Conservation (phyloP, 2,888 invertebrate genomes). For the Scrobipalpa atriplicella region DNA sequence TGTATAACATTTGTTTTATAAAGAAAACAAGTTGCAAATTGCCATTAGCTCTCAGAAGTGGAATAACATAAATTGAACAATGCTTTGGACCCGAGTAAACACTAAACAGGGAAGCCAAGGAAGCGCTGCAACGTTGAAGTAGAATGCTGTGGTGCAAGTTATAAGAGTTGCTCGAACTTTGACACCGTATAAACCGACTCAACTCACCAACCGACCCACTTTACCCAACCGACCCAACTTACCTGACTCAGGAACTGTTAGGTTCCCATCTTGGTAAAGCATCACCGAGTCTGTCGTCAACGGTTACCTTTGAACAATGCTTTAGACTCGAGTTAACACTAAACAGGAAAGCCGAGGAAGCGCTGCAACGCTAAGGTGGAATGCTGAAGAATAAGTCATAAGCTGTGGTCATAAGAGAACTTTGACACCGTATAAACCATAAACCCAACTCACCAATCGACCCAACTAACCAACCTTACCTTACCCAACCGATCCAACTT, state of each 20-base stretch:
- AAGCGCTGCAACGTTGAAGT: background rate
- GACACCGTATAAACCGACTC: no score
- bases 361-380: background rate
- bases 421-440: no score
- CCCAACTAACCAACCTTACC: no score
- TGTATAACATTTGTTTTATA: no score
- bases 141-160: background rate
- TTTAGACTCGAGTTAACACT: slow-evolving; percentile 18
- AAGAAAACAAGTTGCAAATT: slow-evolving; percentile 8
- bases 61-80: slow-evolving; percentile 10
- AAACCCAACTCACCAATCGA: no score
- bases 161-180: background rate
- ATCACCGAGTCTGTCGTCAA: no score
- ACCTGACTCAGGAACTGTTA: no score
- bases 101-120: slow-evolving; percentile 15
- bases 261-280: no score
- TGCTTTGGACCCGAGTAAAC: slow-evolving; percentile 17
- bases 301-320: slow-evolving; percentile 6
- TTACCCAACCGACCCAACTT: no score
- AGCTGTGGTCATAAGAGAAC: background rate
- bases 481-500: no score
- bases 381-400: background rate
- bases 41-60: slow-evolving; percentile 20
- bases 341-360: slow-evolving; percentile 8
- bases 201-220: no score